Conservation (phyloP, 2,888 invertebrate species). For the Uropetala carovei region DNA sequence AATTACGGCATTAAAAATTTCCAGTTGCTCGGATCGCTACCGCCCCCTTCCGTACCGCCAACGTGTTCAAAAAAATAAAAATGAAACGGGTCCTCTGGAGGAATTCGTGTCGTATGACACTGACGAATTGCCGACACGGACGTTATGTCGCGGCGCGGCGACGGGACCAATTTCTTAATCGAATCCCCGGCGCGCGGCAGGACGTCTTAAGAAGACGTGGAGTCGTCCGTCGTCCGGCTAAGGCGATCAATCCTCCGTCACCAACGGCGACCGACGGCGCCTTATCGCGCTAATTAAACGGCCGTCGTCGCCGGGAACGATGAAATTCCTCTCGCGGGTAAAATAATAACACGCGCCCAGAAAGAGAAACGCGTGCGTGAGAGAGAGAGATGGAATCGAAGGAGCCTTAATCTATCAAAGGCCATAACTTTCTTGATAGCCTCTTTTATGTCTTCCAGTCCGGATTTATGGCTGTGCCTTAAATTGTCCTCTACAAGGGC, state of each 20-base stretch:
- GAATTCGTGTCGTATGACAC: slow-evolving; percentile 1
- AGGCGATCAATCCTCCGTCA: neutral
- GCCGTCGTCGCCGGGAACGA: neutral
- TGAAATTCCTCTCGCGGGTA: neutral
- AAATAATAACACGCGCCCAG: too few relatives aligned
- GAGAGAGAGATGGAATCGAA: too few relatives aligned
- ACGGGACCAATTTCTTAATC: slow-evolving; percentile 27
- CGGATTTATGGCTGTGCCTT: too few relatives aligned
- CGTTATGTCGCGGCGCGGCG: neutral
- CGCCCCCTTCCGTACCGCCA: too few relatives aligned
- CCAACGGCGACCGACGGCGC: neutral
- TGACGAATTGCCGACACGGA: slow-evolving; percentile 16
- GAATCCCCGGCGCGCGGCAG: neutral
- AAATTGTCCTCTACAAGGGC: too few relatives aligned
- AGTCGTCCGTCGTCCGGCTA: neutral
- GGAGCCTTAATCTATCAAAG: too few relatives aligned
- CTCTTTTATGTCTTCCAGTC: too few relatives aligned
- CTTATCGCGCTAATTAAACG: slow-evolving; percentile 2
- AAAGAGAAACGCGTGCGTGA: too few relatives aligned
- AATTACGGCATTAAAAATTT: too few relatives aligned
- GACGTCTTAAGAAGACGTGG: neutral
- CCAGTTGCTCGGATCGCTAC: too few relatives aligned
- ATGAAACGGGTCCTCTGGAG: neutral
- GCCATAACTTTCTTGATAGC: too few relatives aligned
- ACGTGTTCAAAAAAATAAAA: neutral